These are phyloP conservation scores for Cactoblastis cactorum DNA, from an alignment of 2,888 invertebrate species.

Conservation along the genomic window DNA sequence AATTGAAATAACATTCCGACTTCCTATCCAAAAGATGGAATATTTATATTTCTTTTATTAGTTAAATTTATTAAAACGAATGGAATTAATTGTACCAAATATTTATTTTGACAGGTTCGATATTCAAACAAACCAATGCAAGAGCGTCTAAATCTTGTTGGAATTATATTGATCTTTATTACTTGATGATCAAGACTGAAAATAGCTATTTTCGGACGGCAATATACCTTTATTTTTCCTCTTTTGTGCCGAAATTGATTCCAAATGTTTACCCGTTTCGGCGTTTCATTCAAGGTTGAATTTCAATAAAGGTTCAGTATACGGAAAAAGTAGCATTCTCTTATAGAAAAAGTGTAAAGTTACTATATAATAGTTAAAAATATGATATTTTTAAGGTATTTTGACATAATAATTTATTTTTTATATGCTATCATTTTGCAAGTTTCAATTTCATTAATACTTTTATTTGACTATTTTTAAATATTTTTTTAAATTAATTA, in stretches of 20 bases:
- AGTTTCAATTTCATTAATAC: too few species aligned
- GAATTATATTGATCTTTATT: background rate
- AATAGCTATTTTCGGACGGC: background rate
- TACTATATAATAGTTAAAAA: too few species aligned
- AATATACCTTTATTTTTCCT: background rate
- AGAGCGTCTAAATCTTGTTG: background rate
- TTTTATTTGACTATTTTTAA: too few species aligned
- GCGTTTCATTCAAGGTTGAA: constrained; percentile 32
- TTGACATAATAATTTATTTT: too few species aligned
- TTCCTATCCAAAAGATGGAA: background rate
- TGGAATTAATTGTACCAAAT: constrained; percentile 7
- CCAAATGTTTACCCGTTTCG: constrained; percentile 25
- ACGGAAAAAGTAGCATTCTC: too few species aligned
- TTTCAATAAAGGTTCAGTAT: background rate
- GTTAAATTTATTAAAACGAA: constrained; percentile 7
- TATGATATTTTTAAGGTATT: too few species aligned
- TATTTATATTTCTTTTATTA: constrained; percentile 1
- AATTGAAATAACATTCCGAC: background rate
- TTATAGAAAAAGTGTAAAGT: too few species aligned
- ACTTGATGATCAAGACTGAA: background rate
- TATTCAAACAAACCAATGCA: constrained; percentile 5
- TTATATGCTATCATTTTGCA: too few species aligned
- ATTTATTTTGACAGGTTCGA: constrained; percentile 8
- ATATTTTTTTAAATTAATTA: too few species aligned
- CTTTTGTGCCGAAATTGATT: constrained; percentile 3